Percentiles rank a stretch among this genome's conserved stretches.
Conservation (phyloP, 2,888 invertebrate species). For the Bimastos eiseni region DNA sequence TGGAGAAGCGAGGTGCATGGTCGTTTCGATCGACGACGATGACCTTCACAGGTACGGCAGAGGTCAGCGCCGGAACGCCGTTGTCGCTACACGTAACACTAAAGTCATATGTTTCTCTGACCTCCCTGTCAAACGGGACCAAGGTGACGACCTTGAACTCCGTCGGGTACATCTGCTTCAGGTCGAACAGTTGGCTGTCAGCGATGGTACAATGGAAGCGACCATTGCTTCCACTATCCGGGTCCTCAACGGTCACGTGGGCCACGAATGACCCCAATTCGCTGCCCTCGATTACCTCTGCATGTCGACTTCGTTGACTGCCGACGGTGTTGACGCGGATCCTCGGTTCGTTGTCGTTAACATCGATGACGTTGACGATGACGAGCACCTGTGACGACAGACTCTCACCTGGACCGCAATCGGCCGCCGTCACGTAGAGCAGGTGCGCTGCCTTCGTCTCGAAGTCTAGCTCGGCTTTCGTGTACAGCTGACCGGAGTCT, state of each 20-base stretch:
- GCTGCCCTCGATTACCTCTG: slow-evolving; percentile 32
- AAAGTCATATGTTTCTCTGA: slow-evolving; percentile 47
- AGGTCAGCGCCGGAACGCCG: slow-evolving; percentile 80
- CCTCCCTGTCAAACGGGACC: slow-evolving; percentile 51
- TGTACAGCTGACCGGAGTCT: slow-evolving; percentile 30
- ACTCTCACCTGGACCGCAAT: slow-evolving; percentile 26
- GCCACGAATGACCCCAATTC: slow-evolving; percentile 38
- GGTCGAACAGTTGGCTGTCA: slow-evolving; percentile 6
- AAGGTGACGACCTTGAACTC: slow-evolving; percentile 63
- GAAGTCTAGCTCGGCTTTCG: slow-evolving; percentile 32
- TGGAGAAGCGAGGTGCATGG: slow-evolving; percentile 29
- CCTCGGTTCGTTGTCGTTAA: slow-evolving; percentile 36
- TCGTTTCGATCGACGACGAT: slow-evolving; percentile 82
- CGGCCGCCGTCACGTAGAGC: slow-evolving; percentile 35
- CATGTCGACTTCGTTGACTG: neutral
- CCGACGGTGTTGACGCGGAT: slow-evolving; percentile 32
- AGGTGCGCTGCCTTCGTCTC: slow-evolving; percentile 28
- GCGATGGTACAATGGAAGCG: slow-evolving; percentile 32
- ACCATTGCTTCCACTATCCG: slow-evolving; percentile 38
- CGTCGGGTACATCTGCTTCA: slow-evolving; percentile 50
- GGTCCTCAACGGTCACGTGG: slow-evolving; percentile 38
- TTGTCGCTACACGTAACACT: slow-evolving; percentile 69
- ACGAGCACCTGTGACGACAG: slow-evolving; percentile 34
- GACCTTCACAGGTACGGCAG: slow-evolving; percentile 50
- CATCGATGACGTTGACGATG: slow-evolving; percentile 32